Evolutionary conservation across 1,140 invertebrate genomes (phyloP).

Genomic region (Andricus grossulariae): DNA sequence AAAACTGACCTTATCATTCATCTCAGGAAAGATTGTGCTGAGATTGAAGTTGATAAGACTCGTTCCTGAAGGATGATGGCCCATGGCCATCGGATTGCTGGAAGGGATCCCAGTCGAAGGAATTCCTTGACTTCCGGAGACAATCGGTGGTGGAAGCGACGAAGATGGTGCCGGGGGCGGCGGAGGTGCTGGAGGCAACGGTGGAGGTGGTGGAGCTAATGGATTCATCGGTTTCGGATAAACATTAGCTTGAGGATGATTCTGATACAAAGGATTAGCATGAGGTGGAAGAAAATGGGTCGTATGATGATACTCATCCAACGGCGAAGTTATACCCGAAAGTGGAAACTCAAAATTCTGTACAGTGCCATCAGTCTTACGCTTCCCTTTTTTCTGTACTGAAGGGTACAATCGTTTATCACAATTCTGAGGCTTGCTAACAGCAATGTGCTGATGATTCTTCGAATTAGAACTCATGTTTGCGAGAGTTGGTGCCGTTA

Average conservation of each 20-base stretch:
- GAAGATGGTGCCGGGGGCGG: constrained; percentile 48
- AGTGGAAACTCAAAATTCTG: constrained; percentile 71
- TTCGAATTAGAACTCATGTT: constrained; percentile 58
- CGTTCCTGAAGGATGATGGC: constrained; percentile 73
- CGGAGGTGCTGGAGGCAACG: constrained; percentile 50
- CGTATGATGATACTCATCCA: constrained; percentile 71
- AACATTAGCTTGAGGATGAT: constrained; percentile 66
- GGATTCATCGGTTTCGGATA: constrained; percentile 65
- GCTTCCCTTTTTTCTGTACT: constrained; percentile 68
- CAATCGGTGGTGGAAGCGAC: constrained; percentile 47
- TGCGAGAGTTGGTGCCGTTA: constrained; percentile 48
- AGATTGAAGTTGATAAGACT: constrained; percentile 82
- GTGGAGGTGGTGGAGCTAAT: constrained; percentile 60
- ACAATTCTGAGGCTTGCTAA: constrained; percentile 61
- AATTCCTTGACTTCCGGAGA: constrained; percentile 53
- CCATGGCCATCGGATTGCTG: constrained; percentile 64
- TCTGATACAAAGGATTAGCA: constrained; percentile 69
- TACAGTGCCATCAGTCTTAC: constrained; percentile 60
- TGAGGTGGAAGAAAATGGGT: constrained; percentile 60
- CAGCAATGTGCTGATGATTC: constrained; percentile 62
- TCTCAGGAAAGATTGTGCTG: constrained; percentile 83
- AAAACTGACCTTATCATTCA: constrained; percentile 79
- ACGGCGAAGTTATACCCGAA: constrained; percentile 64
- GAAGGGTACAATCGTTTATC: constrained; percentile 62
- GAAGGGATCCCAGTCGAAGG: constrained; percentile 48